A percentile compares a stretch with the other conserved stretches of the same genome.
Conservation (phyloP, 2,888 invertebrate genomes). For the Blera fallax region DNA sequence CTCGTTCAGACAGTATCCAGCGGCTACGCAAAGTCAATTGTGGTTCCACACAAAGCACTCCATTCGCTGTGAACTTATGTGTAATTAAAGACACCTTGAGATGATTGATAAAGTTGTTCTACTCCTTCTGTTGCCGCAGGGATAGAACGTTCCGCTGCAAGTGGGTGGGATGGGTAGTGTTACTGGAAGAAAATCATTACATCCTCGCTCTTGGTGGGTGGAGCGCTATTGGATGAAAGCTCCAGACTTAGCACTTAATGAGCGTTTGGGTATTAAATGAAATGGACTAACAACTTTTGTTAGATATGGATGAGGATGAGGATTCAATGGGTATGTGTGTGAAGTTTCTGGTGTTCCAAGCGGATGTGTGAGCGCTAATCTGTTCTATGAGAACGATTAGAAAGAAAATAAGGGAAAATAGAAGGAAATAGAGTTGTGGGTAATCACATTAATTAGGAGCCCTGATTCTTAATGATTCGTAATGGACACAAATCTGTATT, state of each 20-base stretch:
- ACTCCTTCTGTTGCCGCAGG: constrained; percentile 7
- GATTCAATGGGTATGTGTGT: neutral
- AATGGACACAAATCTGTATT: constrained; percentile 42
- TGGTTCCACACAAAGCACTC: neutral
- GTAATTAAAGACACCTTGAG: constrained; percentile 52
- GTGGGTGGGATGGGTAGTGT: neutral
- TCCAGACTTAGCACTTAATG: constrained; percentile 19
- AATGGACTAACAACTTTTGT: neutral
- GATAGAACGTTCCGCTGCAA: neutral
- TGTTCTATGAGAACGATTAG: constrained; percentile 18
- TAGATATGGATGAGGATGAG: neutral
- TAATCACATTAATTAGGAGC: constrained; percentile 47
- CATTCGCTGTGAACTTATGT: constrained; percentile 1
- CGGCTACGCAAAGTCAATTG: neutral
- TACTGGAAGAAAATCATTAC: neutral
- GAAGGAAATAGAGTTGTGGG: constrained; percentile 28
- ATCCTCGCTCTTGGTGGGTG: neutral
- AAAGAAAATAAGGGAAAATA: neutral
- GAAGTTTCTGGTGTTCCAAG: neutral
- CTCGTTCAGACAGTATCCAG: neutral
- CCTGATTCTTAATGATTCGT: constrained; percentile 7
- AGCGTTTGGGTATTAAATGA: constrained; percentile 1
- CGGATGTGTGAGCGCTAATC: constrained; percentile 18
- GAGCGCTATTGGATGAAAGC: neutral
- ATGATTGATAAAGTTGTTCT: constrained; percentile 52